A percentile compares a stretch with the other conserved stretches of the same genome.
Conservation (phyloP, 2,888 invertebrate genomes). For the Diachrysia chrysitis region DNA sequence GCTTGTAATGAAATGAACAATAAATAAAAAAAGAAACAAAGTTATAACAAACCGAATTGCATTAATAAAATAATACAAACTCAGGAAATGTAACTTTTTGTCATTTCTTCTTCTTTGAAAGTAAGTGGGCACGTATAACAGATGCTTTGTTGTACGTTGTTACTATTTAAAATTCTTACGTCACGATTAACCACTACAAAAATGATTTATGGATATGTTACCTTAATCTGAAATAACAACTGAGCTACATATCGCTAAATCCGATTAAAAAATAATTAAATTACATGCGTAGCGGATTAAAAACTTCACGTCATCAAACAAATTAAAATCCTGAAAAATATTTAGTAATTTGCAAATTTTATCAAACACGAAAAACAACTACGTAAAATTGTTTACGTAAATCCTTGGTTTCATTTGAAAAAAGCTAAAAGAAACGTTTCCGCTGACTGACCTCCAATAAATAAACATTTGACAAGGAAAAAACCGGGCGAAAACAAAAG, state of each 20-base stretch:
- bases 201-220: too few relatives aligned
- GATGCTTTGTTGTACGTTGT: too few relatives aligned
- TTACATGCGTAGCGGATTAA: constrained; percentile 22
- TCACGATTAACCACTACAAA: too few relatives aligned
- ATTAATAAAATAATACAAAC: too few relatives aligned
- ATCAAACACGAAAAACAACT: constrained; percentile 29
- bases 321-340: constrained; percentile 27
- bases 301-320: constrained; percentile 12
- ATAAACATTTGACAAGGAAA: constrained; percentile 70
- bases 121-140: too few relatives aligned
- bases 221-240: too few relatives aligned
- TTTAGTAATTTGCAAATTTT: constrained; percentile 45
- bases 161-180: too few relatives aligned
- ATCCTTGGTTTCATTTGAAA: constrained; percentile 26
- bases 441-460: constrained; percentile 64
- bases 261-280: constrained; percentile 21
- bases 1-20: too few relatives aligned
- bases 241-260: background rate
- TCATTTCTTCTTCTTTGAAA: too few relatives aligned
- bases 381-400: constrained; percentile 37
- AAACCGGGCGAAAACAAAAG: constrained; percentile 57
- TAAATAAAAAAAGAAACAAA: too few relatives aligned
- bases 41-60: too few relatives aligned
- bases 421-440: constrained; percentile 44
- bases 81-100: too few relatives aligned